A percentile compares a stretch with the other conserved stretches of the same genome.
Evolutionary conservation across 2,113 vertebrate species (phyloP).

Genomic region (Peromyscus maniculatus): DNA sequence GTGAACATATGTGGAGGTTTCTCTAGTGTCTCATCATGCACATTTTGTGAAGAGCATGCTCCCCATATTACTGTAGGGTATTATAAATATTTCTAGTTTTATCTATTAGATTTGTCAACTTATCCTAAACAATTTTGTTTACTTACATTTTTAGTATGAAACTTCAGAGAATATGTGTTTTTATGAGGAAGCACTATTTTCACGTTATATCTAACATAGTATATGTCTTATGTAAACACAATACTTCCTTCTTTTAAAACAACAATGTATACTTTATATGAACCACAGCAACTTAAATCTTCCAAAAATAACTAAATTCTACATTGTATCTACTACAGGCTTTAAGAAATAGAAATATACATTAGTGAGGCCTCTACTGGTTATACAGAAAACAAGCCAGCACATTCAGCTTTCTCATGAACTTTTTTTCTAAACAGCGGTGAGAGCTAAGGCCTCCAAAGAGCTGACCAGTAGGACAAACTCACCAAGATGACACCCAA

Average conservation of each 20-base stretch:
- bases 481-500: constrained; percentile 98
- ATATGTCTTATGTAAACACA: neutral
- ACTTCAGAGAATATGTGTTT: constrained; percentile 12
- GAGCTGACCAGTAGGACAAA: neutral
- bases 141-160: constrained; percentile 12
- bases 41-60: neutral
- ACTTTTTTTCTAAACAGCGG: neutral
- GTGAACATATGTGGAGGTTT: neutral
- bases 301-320: constrained; percentile 28
- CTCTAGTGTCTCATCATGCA: neutral
- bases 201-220: neutral
- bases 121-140: constrained; percentile 33
- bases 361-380: neutral
- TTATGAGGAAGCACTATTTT: constrained; percentile 39
- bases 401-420: neutral
- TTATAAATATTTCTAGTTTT: constrained; percentile 19
- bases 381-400: neutral
- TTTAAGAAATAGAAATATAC: constrained; percentile 19
- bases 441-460: neutral
- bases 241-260: neutral
- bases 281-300: constrained; percentile 33
- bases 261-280: neutral
- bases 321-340: neutral
- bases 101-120: constrained; percentile 45
- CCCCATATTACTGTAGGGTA: neutral